Evolutionary conservation across 2,888 invertebrate species (phyloP).

Genomic region (Pemphredon lugubris): DNA sequence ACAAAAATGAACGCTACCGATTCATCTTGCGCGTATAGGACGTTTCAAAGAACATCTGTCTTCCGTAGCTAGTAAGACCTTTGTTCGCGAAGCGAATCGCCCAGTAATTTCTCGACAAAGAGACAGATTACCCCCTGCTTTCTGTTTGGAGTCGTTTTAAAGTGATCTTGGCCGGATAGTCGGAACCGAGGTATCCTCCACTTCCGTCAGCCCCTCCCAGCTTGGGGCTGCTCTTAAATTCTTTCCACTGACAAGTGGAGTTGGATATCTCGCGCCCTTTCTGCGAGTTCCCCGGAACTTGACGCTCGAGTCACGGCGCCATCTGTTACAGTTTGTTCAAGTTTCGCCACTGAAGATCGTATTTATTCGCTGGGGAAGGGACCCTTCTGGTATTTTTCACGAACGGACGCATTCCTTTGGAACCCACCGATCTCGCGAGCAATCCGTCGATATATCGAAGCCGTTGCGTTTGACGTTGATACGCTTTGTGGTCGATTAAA

Average conservation of each 20-base stretch:
- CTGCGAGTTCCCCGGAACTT: slow-evolving; percentile 42
- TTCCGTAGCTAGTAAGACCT: too few species aligned
- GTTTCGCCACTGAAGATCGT: slow-evolving; percentile 51
- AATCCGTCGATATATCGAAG: slow-evolving; percentile 12
- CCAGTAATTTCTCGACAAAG: slow-evolving; percentile 18
- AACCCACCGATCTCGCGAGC: background rate
- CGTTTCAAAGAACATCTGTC: too few species aligned
- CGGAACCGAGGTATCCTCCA: slow-evolving; percentile 24
- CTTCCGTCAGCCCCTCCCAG: too few species aligned
- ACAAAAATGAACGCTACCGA: too few species aligned
- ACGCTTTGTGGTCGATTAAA: background rate
- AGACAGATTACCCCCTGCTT: slow-evolving; percentile 19
- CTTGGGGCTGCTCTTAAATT: slow-evolving; percentile 57
- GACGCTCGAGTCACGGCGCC: slow-evolving; percentile 64
- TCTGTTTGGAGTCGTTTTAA: slow-evolving; percentile 34
- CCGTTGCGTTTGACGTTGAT: background rate
- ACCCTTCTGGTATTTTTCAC: slow-evolving; percentile 40
- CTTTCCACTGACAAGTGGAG: slow-evolving; percentile 40
- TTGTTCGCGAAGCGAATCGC: slow-evolving; percentile 4
- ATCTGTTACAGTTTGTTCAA: slow-evolving; percentile 68
- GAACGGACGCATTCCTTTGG: slow-evolving; percentile 18
- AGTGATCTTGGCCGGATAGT: slow-evolving; percentile 25
- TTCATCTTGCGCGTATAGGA: too few species aligned
- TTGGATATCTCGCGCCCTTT: slow-evolving; percentile 45
- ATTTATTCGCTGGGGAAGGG: slow-evolving; percentile 61